Evolutionary conservation across 2,797 vertebrate genomes (phyloP).

Genomic region (Poeciliopsis presidionis): DNA sequence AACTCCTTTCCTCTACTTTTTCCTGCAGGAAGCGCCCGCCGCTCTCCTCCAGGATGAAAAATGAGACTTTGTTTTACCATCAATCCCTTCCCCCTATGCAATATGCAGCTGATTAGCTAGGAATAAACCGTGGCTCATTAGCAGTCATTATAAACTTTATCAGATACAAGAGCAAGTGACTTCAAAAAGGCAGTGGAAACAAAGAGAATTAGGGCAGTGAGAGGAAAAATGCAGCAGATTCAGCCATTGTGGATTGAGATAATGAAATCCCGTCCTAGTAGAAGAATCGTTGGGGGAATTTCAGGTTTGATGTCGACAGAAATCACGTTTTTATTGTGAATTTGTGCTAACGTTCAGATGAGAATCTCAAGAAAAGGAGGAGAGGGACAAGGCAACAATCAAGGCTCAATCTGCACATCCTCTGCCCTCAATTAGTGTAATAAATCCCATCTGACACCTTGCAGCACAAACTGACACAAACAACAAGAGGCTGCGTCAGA

Average conservation of each 20-base stretch:
- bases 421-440: constrained; percentile 69
- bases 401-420: constrained; percentile 64
- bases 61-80: constrained; percentile 4
- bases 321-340: constrained; percentile 28
- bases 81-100: constrained; percentile 15
- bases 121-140: constrained; percentile 59
- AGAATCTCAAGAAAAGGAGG: constrained; percentile 32
- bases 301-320: constrained; percentile 43
- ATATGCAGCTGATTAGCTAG: constrained; percentile 44
- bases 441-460: constrained; percentile 51
- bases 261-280: constrained; percentile 51
- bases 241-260: constrained; percentile 40
- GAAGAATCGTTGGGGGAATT: constrained; percentile 35
- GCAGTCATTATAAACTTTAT: constrained; percentile 50
- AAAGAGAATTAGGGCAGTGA: constrained; percentile 44
- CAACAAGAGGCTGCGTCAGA: constrained; percentile 20
- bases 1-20: constrained; percentile 12
- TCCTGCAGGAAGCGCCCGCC: not conserved
- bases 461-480: constrained; percentile 39
- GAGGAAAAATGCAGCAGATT: constrained; percentile 36
- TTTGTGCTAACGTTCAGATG: constrained; percentile 6
- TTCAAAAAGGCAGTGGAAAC: constrained; percentile 33
- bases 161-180: constrained; percentile 47
- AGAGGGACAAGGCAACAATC: constrained; percentile 49
- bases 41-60: constrained; percentile 23